A percentile compares a stretch with the other conserved stretches of the same genome.
Conservation (phyloP, 2,888 invertebrate genomes). For the Drosophila infuscata region DNA sequence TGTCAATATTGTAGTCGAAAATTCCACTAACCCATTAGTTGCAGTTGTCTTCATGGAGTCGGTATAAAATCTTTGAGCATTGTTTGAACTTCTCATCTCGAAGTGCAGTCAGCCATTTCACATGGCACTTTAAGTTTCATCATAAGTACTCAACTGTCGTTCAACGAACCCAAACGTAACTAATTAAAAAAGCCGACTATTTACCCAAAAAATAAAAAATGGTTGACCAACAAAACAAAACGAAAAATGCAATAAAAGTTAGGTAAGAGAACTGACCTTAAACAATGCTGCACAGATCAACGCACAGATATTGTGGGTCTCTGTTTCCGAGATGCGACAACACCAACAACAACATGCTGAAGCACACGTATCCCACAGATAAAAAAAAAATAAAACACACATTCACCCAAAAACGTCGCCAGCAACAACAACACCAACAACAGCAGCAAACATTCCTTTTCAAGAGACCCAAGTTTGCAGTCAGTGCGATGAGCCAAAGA, state of each 20-base stretch:
- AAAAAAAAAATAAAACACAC: constrained; percentile 41
- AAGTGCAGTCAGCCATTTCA: constrained; percentile 11
- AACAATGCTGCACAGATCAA: constrained; percentile 75
- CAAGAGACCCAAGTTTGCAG: constrained; percentile 50
- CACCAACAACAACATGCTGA: constrained; percentile 13
- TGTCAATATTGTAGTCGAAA: background rate
- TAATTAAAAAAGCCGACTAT: constrained; percentile 51
- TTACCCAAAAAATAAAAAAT: constrained; percentile 28
- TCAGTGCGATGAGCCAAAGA: constrained; percentile 27
- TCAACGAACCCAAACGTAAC: constrained; percentile 39
- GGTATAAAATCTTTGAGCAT: constrained; percentile 2
- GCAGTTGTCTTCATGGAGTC: background rate
- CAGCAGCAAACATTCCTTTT: constrained; percentile 67
- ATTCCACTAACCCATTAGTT: background rate
- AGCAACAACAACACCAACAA: constrained; percentile 28
- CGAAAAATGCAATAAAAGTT: constrained; percentile 72
- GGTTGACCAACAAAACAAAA: constrained; percentile 47
- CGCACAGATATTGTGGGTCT: constrained; percentile 13
- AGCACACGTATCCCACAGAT: constrained; percentile 22
- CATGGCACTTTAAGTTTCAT: constrained; percentile 24
- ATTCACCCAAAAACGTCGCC: constrained; percentile 63
- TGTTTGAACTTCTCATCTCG: constrained; percentile 51
- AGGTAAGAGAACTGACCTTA: constrained; percentile 80
- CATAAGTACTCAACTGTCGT: constrained; percentile 24
- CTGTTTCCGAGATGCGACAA: constrained; percentile 33